A percentile compares a stretch with the other conserved stretches of the same genome.
Evolutionary conservation across 2,888 invertebrate species (phyloP).

Genomic region (Altica lythri): DNA sequence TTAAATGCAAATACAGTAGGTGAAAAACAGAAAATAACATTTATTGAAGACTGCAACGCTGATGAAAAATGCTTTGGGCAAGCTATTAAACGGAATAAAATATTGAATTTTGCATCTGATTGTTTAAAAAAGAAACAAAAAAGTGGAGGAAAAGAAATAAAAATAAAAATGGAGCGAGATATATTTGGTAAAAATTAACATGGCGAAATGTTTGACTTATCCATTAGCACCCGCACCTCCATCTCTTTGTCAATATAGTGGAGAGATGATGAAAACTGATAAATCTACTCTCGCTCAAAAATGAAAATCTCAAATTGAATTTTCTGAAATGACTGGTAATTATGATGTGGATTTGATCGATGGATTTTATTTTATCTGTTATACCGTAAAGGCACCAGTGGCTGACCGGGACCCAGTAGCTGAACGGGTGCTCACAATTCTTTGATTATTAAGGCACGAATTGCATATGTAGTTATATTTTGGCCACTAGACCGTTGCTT

Average conservation of each 20-base stretch:
- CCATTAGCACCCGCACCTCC: conserved; percentile 25
- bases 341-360: conserved; percentile 27
- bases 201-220: conserved; percentile 38
- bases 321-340: conserved; percentile 5
- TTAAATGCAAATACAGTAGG: conserved; percentile 4
- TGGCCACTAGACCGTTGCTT: too few species aligned
- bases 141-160: conserved; percentile 27
- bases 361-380: conserved; percentile 28
- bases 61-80: background rate
- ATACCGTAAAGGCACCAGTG: too few species aligned
- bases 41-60: conserved; percentile 6
- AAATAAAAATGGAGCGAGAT: conserved; percentile 41
- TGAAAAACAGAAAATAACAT: conserved; percentile 1
- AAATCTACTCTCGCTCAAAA: conserved; percentile 29
- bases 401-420: too few species aligned
- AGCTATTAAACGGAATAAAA: conserved; percentile 17
- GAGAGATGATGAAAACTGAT: conserved; percentile 31
- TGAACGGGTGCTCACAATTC: too few species aligned
- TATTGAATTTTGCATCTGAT: conserved; percentile 18
- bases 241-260: conserved; percentile 25
- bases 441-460: too few species aligned
- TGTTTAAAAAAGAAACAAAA: conserved; percentile 19
- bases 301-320: conserved; percentile 18
- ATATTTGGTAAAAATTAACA: conserved; percentile 43
- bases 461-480: too few species aligned